A percentile compares a stretch with the other conserved stretches of the same genome.
Conservation (phyloP, 2,113 vertebrate species). For the Gadus macrocephalus region DNA sequence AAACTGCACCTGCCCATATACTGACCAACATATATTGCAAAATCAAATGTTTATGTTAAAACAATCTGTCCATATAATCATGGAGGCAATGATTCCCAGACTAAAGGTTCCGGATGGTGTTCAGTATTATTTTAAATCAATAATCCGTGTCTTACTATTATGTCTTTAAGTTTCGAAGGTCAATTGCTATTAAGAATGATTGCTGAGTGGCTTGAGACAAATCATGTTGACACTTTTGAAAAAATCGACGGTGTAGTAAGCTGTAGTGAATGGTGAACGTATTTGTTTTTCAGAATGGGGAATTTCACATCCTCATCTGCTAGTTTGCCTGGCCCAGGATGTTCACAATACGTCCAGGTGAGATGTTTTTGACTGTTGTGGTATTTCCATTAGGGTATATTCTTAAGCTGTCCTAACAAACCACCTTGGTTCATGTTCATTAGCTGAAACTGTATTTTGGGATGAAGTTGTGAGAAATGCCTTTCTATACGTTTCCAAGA, state of each 20-base stretch:
- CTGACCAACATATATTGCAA: not conserved
- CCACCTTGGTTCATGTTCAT: not conserved
- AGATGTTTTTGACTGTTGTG: not conserved
- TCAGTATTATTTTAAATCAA: conserved; percentile 10
- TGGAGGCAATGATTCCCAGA: conserved; percentile 5
- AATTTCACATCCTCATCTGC: conserved; percentile 61
- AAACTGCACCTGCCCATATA: not conserved
- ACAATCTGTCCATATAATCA: not conserved
- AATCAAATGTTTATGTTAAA: not conserved
- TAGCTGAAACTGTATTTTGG: not conserved
- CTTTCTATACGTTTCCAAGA: too few relatives aligned
- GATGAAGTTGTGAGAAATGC: too few relatives aligned
- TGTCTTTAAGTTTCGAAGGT: conserved; percentile 42
- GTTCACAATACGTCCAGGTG: conserved; percentile 67
- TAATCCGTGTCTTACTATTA: conserved; percentile 10
- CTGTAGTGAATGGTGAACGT: not conserved
- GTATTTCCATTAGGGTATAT: too few relatives aligned
- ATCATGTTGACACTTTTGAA: too few relatives aligned
- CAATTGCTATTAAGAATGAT: not conserved
- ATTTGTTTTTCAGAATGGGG: conserved; percentile 70
- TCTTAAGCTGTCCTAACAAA: too few relatives aligned
- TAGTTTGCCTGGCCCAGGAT: conserved; percentile 44
- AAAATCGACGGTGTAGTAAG: not conserved
- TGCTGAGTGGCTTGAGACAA: not conserved
- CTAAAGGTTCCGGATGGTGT: conserved; percentile 6